These are phyloP conservation scores for Montipora sp. DNA, from an alignment of 64 coral and sea anemone genomes.

Conservation along the genomic window DNA sequence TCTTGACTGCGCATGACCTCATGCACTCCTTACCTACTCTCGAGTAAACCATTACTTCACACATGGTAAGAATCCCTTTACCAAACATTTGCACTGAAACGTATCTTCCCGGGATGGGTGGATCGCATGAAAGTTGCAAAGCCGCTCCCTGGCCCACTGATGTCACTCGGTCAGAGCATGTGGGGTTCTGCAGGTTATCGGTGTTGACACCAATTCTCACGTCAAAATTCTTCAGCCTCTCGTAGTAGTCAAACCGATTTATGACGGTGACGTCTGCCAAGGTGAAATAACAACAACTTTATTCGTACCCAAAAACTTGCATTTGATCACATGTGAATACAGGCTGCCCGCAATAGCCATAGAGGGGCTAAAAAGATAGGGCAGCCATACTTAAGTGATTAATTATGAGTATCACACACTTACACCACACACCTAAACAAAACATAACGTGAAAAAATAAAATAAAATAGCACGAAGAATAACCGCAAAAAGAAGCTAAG, in stretches of 20 bases:
- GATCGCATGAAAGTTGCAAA: not conserved
- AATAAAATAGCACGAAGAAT: too few species aligned
- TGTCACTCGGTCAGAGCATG: constrained; percentile 34
- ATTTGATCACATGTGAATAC: too few species aligned
- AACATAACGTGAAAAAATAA: too few species aligned
- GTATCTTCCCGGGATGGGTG: constrained; percentile 55
- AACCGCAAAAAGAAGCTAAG: too few species aligned
- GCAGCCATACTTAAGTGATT: too few species aligned
- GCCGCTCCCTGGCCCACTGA: constrained; percentile 13
- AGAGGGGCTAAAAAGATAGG: too few species aligned
- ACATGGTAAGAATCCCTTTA: constrained; percentile 20
- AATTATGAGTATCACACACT: too few species aligned
- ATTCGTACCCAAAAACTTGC: too few species aligned
- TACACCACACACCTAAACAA: too few species aligned
- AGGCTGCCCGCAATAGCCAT: too few species aligned
- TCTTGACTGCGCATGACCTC: too few species aligned
- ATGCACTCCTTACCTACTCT: constrained; percentile 25
- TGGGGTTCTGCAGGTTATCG: constrained; percentile 22
- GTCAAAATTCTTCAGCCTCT: constrained; percentile 32
- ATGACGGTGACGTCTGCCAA: constrained; percentile 82
- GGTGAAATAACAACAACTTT: not conserved
- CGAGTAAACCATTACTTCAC: constrained; percentile 51
- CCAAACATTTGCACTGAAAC: constrained; percentile 59
- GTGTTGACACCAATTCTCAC: constrained; percentile 28
- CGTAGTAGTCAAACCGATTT: constrained; percentile 79